These are phyloP conservation scores for Opisthocomus hoazin DNA, from an alignment of 2,113 vertebrate genomes.

Conservation along the genomic window DNA sequence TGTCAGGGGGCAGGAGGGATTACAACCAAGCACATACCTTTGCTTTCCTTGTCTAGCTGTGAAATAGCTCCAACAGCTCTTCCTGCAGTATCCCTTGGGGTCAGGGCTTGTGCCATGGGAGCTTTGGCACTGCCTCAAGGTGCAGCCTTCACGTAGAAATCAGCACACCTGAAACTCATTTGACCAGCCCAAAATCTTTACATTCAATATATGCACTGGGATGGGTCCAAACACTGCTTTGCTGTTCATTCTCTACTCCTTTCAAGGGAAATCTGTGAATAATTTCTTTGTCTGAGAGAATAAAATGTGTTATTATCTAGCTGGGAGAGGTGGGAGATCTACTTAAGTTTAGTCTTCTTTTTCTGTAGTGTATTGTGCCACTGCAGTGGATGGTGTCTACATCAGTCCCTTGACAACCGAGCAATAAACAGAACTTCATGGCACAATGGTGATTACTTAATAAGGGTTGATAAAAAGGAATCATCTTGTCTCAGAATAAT, in stretches of 20 bases:
- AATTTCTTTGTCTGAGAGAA: neutral
- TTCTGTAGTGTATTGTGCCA: neutral
- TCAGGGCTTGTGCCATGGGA: neutral
- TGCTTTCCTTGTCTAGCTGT: neutral
- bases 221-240: neutral
- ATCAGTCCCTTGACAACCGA: neutral
- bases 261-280: neutral
- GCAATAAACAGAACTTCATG: neutral
- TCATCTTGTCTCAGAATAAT: neutral
- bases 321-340: neutral
- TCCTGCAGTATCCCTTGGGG: neutral
- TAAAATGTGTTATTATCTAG: neutral
- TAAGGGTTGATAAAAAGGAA: neutral
- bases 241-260: neutral
- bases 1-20: neutral
- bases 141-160: neutral
- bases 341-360: neutral
- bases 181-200: neutral
- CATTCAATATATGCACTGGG: fast-evolving
- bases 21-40: neutral
- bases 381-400: neutral
- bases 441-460: neutral
- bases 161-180: neutral
- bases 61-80: neutral
- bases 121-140: no score